Conservation (phyloP, 2,888 invertebrate genomes). For the Odontocerum albicorne region DNA sequence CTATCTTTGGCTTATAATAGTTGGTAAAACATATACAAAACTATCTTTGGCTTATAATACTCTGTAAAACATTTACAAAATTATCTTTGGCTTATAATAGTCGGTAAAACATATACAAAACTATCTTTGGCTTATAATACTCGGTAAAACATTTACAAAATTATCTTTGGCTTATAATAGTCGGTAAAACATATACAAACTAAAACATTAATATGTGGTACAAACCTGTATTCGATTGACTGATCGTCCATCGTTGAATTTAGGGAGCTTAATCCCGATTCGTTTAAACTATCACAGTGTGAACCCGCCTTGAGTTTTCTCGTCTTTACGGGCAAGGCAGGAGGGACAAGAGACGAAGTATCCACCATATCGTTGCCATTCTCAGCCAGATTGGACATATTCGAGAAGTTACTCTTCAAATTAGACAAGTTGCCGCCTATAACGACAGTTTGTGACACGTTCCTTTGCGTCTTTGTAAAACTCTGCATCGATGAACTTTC, state of each 20-base stretch:
- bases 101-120: too few relatives aligned
- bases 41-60: too few relatives aligned
- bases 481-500: constrained; percentile 25
- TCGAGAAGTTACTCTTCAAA: constrained; percentile 15
- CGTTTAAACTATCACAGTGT: constrained; percentile 43
- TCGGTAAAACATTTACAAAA: too few relatives aligned
- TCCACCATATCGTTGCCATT: constrained; percentile 23
- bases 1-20: too few relatives aligned
- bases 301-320: constrained; percentile 53
- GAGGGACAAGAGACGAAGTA: constrained; percentile 45
- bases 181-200: too few relatives aligned
- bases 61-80: too few relatives aligned
- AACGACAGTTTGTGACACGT: constrained; percentile 18
- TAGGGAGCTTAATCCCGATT: constrained; percentile 18
- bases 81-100: too few relatives aligned
- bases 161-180: too few relatives aligned
- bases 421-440: constrained; percentile 12
- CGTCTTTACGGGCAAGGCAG: constrained; percentile 64
- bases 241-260: constrained; percentile 30
- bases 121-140: too few relatives aligned
- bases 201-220: not conserved
- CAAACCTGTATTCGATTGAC: constrained; percentile 31
- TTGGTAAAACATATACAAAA: too few relatives aligned
- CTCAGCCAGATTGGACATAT: constrained; percentile 9
- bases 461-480: constrained; percentile 23